phyloP scores from a whole-genome alignment of 2,888 invertebrate genomes.

The Bugula neritina region DNA sequence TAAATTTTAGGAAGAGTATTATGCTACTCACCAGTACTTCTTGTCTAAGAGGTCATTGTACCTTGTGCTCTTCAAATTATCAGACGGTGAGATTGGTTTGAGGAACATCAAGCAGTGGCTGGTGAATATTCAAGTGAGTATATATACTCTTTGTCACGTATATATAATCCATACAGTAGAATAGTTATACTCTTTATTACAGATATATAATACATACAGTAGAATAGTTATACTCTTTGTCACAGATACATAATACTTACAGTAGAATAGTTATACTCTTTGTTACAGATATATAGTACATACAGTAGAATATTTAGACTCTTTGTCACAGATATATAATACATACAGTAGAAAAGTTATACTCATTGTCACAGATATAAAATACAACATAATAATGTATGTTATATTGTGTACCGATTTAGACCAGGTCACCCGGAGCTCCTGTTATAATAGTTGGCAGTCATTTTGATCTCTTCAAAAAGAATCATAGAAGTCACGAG shows the following conservation, averaged over 20 bases:
- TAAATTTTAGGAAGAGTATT: constrained; percentile 77
- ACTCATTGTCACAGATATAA: too few species aligned
- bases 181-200: constrained; percentile 2
- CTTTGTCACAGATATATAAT: constrained; percentile 36
- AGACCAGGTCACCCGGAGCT: constrained; percentile 76
- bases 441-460: constrained; percentile 94
- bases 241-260: constrained; percentile 36
- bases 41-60: constrained; percentile 89
- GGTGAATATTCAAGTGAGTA: constrained; percentile 73
- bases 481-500: constrained; percentile 43
- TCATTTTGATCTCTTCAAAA: constrained; percentile 72
- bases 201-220: constrained; percentile 36
- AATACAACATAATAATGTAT: too few species aligned
- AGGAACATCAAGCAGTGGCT: constrained; percentile 89
- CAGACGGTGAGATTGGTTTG: constrained; percentile 83
- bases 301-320: constrained; percentile 4
- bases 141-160: too few species aligned
- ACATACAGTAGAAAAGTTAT: background rate
- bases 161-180: background rate
- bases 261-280: constrained; percentile 7
- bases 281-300: constrained; percentile 36
- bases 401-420: too few species aligned
- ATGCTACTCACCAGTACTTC: constrained; percentile 97
- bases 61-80: constrained; percentile 88
- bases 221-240: constrained; percentile 7